These are phyloP conservation scores for Gouania willdenowi DNA, from an alignment of 2,797 vertebrate species.

Conservation along the genomic window DNA sequence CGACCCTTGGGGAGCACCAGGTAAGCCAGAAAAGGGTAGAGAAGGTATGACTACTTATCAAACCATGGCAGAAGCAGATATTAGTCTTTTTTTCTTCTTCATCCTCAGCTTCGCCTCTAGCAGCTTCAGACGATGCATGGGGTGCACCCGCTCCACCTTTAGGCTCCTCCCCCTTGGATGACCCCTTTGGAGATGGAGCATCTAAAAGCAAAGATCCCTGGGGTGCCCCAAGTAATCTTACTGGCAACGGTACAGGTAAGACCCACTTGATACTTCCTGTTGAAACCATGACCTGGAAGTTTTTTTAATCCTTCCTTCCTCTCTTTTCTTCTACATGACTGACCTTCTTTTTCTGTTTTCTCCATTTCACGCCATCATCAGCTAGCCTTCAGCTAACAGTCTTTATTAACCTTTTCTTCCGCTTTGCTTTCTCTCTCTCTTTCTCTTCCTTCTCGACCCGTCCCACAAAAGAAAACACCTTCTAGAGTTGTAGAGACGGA, in stretches of 20 bases:
- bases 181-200: constrained; percentile 82
- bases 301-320: no score
- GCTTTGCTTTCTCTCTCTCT: constrained; percentile 57
- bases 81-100: not conserved
- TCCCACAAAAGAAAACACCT: constrained; percentile 68
- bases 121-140: constrained; percentile 60
- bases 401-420: constrained; percentile 48
- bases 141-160: constrained; percentile 56
- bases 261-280: not conserved
- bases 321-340: no score
- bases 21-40: constrained; percentile 49
- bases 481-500: constrained; percentile 72
- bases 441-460: not conserved
- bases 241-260: constrained; percentile 47
- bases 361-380: constrained; percentile 26
- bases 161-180: constrained; percentile 42
- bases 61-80: no score
- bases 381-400: no score
- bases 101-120: constrained; percentile 44
- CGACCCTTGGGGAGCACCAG: constrained; percentile 71
- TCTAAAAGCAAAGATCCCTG: constrained; percentile 76
- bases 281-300: no score
- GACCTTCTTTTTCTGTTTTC: not conserved
- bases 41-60: no score
- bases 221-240: constrained; percentile 52